Conservation (phyloP, 2,888 invertebrate genomes). For the Fragum whitleyi region DNA sequence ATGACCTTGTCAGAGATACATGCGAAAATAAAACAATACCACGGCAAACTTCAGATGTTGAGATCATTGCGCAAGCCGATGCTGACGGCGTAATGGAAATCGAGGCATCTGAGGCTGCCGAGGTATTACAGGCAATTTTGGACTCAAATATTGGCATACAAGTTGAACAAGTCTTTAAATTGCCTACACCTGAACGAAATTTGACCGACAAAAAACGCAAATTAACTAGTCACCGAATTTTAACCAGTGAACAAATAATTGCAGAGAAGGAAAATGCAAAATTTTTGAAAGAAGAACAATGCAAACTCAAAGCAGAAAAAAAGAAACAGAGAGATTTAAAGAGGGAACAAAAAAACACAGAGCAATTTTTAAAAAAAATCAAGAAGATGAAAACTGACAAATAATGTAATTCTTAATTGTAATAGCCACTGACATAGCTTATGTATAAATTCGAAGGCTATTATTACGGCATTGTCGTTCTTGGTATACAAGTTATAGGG, state of each 20-base stretch:
- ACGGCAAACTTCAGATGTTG: not conserved
- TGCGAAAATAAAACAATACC: not conserved
- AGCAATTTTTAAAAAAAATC: not conserved
- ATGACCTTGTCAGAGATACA: not conserved
- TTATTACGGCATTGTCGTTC: too few species aligned
- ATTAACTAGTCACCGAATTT: conserved; percentile 8
- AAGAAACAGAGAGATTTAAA: conserved; percentile 3
- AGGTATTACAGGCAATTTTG: not conserved
- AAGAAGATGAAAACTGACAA: not conserved
- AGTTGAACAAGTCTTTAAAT: not conserved
- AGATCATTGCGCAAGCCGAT: too few species aligned
- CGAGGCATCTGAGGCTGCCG: conserved; percentile 1
- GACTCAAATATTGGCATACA: not conserved
- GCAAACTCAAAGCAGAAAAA: not conserved
- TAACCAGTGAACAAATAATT: conserved; percentile 3
- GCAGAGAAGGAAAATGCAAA: too few species aligned
- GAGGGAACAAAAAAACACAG: too few species aligned
- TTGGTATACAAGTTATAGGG: too few species aligned
- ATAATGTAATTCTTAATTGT: too few species aligned
- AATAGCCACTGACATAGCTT: too few species aligned
- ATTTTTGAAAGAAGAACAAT: conserved; percentile 8
- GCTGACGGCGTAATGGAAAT: not conserved
- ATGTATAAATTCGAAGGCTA: too few species aligned
- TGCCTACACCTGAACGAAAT: not conserved
- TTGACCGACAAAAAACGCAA: not conserved